Percentiles rank a stretch among this genome's conserved stretches.
Conservation (phyloP, 2,797 vertebrate genomes). For the Pseudopleuronectes americanus region DNA sequence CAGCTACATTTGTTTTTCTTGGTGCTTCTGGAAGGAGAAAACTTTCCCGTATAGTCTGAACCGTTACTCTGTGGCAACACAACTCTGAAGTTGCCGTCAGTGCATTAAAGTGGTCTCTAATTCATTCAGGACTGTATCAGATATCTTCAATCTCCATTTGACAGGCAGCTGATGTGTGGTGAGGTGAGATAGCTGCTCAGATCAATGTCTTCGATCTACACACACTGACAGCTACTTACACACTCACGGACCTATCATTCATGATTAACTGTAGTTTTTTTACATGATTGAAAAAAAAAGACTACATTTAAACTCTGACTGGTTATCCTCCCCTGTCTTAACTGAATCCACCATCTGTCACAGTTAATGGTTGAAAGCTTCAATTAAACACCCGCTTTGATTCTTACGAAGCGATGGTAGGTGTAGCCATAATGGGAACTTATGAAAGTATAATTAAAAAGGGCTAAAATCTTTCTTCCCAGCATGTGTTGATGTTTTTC, state of each 20-base stretch:
- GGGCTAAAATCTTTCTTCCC: constrained; percentile 47
- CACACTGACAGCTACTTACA: constrained; percentile 55
- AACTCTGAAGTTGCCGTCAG: not conserved
- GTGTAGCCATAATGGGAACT: constrained; percentile 47
- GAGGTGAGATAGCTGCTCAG: constrained; percentile 62
- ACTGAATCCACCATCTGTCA: constrained; percentile 48
- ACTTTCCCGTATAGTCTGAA: too few species aligned
- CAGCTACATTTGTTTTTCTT: too few species aligned
- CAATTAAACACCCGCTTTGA: constrained; percentile 27
- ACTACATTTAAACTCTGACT: constrained; percentile 24
- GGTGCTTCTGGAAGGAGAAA: too few species aligned
- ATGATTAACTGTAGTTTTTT: constrained; percentile 52
- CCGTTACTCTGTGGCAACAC: not conserved
- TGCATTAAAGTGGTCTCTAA: constrained; percentile 26
- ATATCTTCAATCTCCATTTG: constrained; percentile 69
- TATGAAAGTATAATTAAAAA: constrained; percentile 59
- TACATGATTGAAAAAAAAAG: constrained; percentile 9
- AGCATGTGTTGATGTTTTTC: constrained; percentile 52
- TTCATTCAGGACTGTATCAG: constrained; percentile 66
- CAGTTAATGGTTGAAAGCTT: constrained; percentile 32
- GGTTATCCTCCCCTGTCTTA: constrained; percentile 19
- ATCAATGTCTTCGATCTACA: constrained; percentile 78
- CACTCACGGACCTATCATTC: constrained; percentile 55
- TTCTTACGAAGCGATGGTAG: constrained; percentile 36
- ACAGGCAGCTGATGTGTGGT: constrained; percentile 68